Evolutionary conservation across 2,888 invertebrate genomes (phyloP), one percentile per base, ranked within the genome.

Genomic region (Amitus sp.): DNA sequence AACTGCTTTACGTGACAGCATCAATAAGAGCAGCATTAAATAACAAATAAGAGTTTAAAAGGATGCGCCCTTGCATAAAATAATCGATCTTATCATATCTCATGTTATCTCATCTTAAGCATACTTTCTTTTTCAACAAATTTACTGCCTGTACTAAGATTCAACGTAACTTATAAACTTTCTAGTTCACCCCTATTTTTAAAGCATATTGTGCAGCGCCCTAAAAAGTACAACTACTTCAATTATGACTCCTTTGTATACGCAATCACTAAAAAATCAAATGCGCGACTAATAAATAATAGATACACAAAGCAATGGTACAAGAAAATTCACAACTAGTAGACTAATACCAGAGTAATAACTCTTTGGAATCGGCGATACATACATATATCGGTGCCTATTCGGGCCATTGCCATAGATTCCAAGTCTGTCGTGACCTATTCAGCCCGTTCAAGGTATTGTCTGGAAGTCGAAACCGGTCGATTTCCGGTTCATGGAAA

Each of bases 401-500:
- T 49, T 59, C 43, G 27, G 33, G 20, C 47, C 51, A 62, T 70
- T 68, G 67, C 55, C 65, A 56, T 60, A 65, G 62, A 68, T 71
- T 60, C 55, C 63, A 50, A 42, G 62, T 61, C 62, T 63, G 65
- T 69, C 66, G 46, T 59, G 51, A 53, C 43, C 59, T 55, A 50
- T 50, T 62, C 54, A 57, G 50, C 40, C 59, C 64, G 54, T 66
- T 62, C 47, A 50, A 46, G 60, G 67, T 70, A 67, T 71, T 71
- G 70, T 71, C 67, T 61, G 65, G 65, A 74, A 74, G 71, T 69
- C 68, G 67, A 75, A 76, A 72, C 64, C 67, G 53, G 59, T 50
- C 67, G 62, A 69, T 67, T 64, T 65, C 65, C 47, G 50, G 60
- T 64, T 64, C 33, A 13, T 27, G 23, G 20, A 47, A 19, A 51